Evolutionary conservation across 2,888 invertebrate genomes (phyloP), one percentile per base, ranked within the genome.

Genomic region (Abscondita cerata): DNA sequence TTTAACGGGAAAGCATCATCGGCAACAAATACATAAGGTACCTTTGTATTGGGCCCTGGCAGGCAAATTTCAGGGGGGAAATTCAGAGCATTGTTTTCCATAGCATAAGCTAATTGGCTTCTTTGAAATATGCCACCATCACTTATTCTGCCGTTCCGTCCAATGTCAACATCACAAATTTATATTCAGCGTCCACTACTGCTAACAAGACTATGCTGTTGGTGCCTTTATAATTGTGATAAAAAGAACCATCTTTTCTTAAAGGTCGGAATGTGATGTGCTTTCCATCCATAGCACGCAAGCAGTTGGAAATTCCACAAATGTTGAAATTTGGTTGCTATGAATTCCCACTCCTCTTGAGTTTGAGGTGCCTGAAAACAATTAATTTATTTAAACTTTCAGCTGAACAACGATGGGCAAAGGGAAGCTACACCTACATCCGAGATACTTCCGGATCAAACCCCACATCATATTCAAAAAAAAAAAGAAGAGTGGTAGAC

Each of bases 111-210:
- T 16, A 41, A 41, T 13, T 12, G 3, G 9, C 41, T 41, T 16
- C 41, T 41, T 41, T 41, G 15, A 13, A 41, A 41, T 41, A 41
- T 41, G 15, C 41, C 41, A 13, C 41, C 15, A 41, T 41, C 41
- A 41, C 41, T 41, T 4, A 41, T 41, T 41, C 15, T 41, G 9
- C 41, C 41, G 15, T 41, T 41, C 15, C 41, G 6, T 12, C 41
- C 41, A 13, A 41, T 41, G 15, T 13, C 41, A 41, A 5, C 15
- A 41, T 41, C 15, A 41, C 5, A 41, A 41, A 41, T 41, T 12
- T 41, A 41, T 41, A 9, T 13, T 41, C 38, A 4, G 9, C 38
- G 12, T 38, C 36, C 38, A 38, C 38, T 38, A 38, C 38, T n/a
- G 38, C 38, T 38, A 11, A 38, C 8, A 38, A 13, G 12, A 38